Base-by-base conservation (phyloP, 2,113 vertebrate genomes). In the Zootoca vivipara region DNA sequence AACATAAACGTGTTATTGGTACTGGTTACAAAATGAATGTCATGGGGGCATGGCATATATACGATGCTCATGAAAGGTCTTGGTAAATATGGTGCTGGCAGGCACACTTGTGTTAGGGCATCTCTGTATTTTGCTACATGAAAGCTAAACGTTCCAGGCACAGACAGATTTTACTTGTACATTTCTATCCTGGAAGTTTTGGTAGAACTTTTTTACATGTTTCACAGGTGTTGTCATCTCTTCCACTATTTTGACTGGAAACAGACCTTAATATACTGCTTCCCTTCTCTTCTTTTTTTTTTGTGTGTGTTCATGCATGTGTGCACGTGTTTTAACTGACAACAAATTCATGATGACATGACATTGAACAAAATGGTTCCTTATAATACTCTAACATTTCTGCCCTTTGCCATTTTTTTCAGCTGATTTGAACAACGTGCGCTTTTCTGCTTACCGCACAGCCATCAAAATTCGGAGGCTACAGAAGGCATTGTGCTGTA, bases 391-490 rank as follows among this genome's bases (percentile, higher is more conserved):
- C 58, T 2, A 89, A 89, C 1, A 2, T 91, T 90, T 87, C 78
- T 94, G 26, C 69, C 90, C 16, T 95, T 35, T 93, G 40, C n/a
- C 81, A 0, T 96, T 97, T 78, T 78, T 83, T 83, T 85, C 95
- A 99, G 99, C 97, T 78, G 99, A 99, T 95, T 94, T 99, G 92
- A 99, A 99, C 97, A 99, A 99, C 0, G 98, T 99, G 40, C 98
- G 99, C 85, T 99, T 99, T 97, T 99, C 99, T 15, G 99, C 99
- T 58, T 99, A 99, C 95, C 97, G 99, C 85, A 99, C 99, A 0
- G 99, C 98, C 83, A 99, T 99, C 98, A 99, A 99, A 96, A 99
- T 99, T 92, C 98, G 99, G 82, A 96, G 99, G 73, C 97, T 99
- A 56, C 99, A 99, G 93, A 99, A 99, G 91, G 98, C 99, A 0